Evolutionary conservation across 2,797 vertebrate species (phyloP).

Genomic region (Carcharodon carcharias): DNA sequence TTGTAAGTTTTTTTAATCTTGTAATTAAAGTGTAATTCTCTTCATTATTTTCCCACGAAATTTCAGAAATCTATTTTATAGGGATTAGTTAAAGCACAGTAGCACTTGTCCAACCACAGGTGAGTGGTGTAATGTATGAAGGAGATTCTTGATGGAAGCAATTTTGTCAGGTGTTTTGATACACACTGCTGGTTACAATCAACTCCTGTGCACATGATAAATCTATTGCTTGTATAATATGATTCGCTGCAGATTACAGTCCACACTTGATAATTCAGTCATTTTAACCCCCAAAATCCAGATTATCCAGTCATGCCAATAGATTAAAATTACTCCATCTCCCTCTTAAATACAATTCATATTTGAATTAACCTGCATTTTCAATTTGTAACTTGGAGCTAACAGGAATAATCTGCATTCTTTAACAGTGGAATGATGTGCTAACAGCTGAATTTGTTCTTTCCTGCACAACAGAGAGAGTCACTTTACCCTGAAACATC

Average conservation of each 20-base stretch:
- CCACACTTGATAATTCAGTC: neutral
- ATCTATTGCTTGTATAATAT: neutral
- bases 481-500: neutral
- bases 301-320: neutral
- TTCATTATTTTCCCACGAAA: neutral
- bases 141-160: neutral
- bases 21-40: neutral
- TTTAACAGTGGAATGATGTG: neutral
- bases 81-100: too few species aligned
- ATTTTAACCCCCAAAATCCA: neutral
- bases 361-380: neutral
- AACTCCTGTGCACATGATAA: neutral
- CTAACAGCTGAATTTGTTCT: neutral
- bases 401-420: neutral
- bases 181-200: neutral
- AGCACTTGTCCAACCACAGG: too few species aligned
- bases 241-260: neutral
- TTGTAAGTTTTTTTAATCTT: neutral
- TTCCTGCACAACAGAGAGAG: neutral
- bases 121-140: neutral
- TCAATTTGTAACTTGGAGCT: neutral
- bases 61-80: neutral
- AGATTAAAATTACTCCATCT: neutral
- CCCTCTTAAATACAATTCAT: neutral
- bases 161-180: neutral